Evolutionary conservation across 2,888 invertebrate species (phyloP), one percentile per base, ranked within the genome.

Genomic region (Drosophila nigricruria): DNA sequence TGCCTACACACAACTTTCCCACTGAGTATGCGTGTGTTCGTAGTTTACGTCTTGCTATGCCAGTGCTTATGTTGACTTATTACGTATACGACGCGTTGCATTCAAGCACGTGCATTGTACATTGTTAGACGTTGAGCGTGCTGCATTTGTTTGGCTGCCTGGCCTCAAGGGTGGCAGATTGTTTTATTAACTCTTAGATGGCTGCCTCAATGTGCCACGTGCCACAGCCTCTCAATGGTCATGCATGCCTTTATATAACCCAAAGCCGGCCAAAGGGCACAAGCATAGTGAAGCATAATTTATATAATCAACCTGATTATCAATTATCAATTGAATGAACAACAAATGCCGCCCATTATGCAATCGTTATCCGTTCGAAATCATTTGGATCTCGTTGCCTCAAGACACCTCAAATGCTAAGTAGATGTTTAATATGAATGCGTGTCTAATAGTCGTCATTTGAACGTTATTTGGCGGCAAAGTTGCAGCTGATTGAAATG

Each of bases 61-160:
- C n/a, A 73, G 73, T 70, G 64, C 71, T 74, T 73, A 61, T 79
- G 74, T 79, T 77, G 75, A 76, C 89, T 88, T 82, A 89, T 88
- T 84, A 80, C 82, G 77, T 77, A 85, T 77, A 85, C 76, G 74
- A 71, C 62, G 66, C 56, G 73, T 69, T 79, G 74, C 68, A 66
- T 66, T 14, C 70, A 59, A 63, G 56, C 87, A 87, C 88, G 84
- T 87, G 78, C 70, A 62, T 20, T 50, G 42, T 43, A 53, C 63
- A 56, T 61, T 72, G 53, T 62, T 65, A 12, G 45, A 25, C 49
- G 54, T 25, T 32, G 58, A 45, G 40, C 27, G 61, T 56, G 23
- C 9, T 23, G 30, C 66, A 71, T 74, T 85, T 72, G 65, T 66
- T 66, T 66, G 76, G 77, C 73, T 70, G 71, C 71, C 58, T 47